A percentile compares a stretch with the other conserved stretches of the same genome.
phyloP scores from a whole-genome alignment of 2,113 vertebrate genomes.

The Lichenostomus cassidix region DNA sequence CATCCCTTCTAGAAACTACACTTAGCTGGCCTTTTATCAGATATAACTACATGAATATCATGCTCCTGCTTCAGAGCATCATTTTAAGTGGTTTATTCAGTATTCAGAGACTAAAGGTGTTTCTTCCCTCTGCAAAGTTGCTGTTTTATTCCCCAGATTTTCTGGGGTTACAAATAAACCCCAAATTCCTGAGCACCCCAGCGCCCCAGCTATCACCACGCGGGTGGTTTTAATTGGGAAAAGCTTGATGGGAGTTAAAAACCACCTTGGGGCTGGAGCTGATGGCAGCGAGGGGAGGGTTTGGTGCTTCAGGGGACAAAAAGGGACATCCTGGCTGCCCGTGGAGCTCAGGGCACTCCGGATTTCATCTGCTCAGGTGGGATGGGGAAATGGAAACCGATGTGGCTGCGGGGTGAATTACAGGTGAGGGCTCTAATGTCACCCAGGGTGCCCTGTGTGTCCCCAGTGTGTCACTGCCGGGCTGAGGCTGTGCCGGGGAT shows the following conservation, averaged over 20 bases:
- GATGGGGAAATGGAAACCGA: neutral
- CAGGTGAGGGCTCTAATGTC: fast-evolving
- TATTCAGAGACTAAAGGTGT: neutral
- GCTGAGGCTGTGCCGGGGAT: neutral
- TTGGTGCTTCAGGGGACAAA: neutral
- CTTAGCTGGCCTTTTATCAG: neutral
- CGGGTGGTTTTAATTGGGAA: neutral
- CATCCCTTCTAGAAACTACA: neutral
- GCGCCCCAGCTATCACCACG: fast-evolving
- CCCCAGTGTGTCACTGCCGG: neutral
- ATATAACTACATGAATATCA: fast-evolving
- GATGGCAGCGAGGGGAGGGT: neutral
- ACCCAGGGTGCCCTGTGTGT: fast-evolving
- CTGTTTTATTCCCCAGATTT: neutral
- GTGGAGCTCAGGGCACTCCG: neutral
- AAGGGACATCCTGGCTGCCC: neutral
- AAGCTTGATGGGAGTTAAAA: neutral
- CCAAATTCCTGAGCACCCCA: neutral
- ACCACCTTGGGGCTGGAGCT: neutral
- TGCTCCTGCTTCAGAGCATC: neutral
- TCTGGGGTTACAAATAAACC: neutral
- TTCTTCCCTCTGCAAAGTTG: neutral
- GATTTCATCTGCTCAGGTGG: fast-evolving
- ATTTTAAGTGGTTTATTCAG: neutral
- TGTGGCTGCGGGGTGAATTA: neutral